Evolutionary conservation across 2,888 invertebrate genomes (phyloP).

Genomic region (Brachypterus glaber): DNA sequence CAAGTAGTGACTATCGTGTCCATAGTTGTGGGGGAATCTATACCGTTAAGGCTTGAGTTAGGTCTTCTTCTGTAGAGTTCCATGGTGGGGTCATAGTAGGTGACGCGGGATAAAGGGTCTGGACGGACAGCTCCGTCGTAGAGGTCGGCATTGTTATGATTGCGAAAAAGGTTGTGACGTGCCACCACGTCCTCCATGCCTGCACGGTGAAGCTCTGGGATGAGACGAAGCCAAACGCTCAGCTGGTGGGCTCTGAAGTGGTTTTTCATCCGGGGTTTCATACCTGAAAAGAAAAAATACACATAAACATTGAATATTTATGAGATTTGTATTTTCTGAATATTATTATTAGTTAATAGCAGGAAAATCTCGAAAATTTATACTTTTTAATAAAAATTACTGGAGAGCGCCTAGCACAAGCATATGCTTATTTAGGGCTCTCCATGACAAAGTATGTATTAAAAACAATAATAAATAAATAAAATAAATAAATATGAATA

Average conservation of each 20-base stretch:
- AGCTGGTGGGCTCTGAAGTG: slow-evolving; percentile 92
- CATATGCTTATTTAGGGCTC: too few relatives aligned
- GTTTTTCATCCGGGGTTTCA: slow-evolving; percentile 83
- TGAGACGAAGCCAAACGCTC: slow-evolving; percentile 88
- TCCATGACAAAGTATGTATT: too few relatives aligned
- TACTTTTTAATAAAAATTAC: too few relatives aligned
- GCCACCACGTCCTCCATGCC: slow-evolving; percentile 85
- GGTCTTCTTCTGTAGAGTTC: slow-evolving; percentile 52
- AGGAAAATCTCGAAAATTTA: too few relatives aligned
- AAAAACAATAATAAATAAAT: too few relatives aligned
- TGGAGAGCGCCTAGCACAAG: too few relatives aligned
- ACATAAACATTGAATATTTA: too few relatives aligned
- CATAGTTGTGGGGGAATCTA: slow-evolving; percentile 58
- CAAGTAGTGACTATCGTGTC: slow-evolving; percentile 64
- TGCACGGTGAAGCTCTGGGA: slow-evolving; percentile 81
- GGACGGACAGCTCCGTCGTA: slow-evolving; percentile 85
- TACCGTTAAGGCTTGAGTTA: slow-evolving; percentile 49
- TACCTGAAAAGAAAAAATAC: too few relatives aligned
- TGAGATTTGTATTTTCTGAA: too few relatives aligned
- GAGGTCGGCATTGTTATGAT: slow-evolving; percentile 78
- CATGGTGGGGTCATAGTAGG: slow-evolving; percentile 53
- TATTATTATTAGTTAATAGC: too few relatives aligned
- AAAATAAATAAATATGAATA: too few relatives aligned
- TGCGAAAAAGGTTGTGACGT: slow-evolving; percentile 79
- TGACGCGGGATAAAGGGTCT: slow-evolving; percentile 63